phyloP scores from a whole-genome alignment of 2,888 invertebrate species.

The Orchesellides sinensis region DNA sequence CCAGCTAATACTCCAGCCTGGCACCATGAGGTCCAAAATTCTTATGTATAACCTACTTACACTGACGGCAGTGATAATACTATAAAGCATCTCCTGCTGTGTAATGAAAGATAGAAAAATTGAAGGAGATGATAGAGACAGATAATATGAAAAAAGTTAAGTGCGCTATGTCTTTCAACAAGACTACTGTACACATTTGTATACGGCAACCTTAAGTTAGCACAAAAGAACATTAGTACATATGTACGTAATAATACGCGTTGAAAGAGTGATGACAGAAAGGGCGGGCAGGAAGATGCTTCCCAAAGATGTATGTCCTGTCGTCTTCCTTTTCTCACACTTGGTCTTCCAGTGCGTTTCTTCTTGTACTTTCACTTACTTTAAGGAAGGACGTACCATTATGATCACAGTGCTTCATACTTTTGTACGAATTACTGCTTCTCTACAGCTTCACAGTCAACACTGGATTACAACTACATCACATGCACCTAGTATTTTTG shows the following conservation, averaged over 20 bases:
- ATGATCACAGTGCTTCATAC: not conserved
- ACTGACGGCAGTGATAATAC: too few species aligned
- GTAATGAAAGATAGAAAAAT: not conserved
- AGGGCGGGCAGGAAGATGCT: not conserved
- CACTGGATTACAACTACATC: not conserved
- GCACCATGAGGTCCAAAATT: too few species aligned
- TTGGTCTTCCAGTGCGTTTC: conserved; percentile 16
- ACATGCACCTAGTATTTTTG: not conserved
- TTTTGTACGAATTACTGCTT: not conserved
- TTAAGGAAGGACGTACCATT: too few species aligned
- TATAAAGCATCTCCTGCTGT: too few species aligned
- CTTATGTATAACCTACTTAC: too few species aligned
- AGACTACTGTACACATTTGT: not conserved
- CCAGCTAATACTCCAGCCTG: too few species aligned
- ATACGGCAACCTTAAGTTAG: not conserved
- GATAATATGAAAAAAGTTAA: conserved; percentile 35
- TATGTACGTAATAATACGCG: not conserved
- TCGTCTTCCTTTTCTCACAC: conserved; percentile 20
- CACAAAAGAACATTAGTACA: not conserved
- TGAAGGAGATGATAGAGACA: not conserved
- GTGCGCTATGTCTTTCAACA: conserved; percentile 4
- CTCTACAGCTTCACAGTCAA: not conserved
- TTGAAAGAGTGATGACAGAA: conserved; percentile 1
- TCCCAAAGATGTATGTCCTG: conserved; percentile 47
- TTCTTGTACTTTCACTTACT: conserved; percentile 5